A percentile compares a stretch with the other conserved stretches of the same genome.
phyloP scores from a whole-genome alignment of 1,140 invertebrate genomes.

The Centruroides sculpturatus region DNA sequence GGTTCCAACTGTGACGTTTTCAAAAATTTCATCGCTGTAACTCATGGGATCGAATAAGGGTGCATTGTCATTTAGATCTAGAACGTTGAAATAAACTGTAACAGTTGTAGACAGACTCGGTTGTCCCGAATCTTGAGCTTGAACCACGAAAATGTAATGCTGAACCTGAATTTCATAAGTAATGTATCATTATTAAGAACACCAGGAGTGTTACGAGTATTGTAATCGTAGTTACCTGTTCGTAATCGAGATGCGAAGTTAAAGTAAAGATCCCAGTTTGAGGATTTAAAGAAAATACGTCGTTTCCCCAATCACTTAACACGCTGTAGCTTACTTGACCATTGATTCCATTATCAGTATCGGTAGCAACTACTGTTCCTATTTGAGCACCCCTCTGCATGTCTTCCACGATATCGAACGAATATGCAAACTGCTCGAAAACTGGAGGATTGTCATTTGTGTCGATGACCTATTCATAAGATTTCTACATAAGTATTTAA shows the following conservation, averaged over 20 bases:
- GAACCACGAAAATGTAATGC: constrained; percentile 82
- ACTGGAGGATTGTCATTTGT: constrained; percentile 85
- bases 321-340: constrained; percentile 75
- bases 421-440: constrained; percentile 69
- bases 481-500: background rate
- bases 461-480: constrained; percentile 55
- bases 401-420: constrained; percentile 78
- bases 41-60: constrained; percentile 81
- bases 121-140: constrained; percentile 74
- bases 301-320: constrained; percentile 84
- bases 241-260: constrained; percentile 77
- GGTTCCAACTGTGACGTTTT: constrained; percentile 66
- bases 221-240: constrained; percentile 48
- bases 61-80: constrained; percentile 88
- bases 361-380: constrained; percentile 62
- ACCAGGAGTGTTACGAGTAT: constrained; percentile 1
- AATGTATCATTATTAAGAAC: constrained; percentile 14
- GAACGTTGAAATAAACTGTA: constrained; percentile 82
- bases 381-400: constrained; percentile 59
- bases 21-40: constrained; percentile 70
- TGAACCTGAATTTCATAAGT: constrained; percentile 48
- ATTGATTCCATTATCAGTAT: constrained; percentile 70
- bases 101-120: constrained; percentile 78
- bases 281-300: constrained; percentile 81
- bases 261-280: constrained; percentile 76